Evolutionary conservation across 2,113 vertebrate genomes (phyloP).

Genomic region (Monopterus albus): DNA sequence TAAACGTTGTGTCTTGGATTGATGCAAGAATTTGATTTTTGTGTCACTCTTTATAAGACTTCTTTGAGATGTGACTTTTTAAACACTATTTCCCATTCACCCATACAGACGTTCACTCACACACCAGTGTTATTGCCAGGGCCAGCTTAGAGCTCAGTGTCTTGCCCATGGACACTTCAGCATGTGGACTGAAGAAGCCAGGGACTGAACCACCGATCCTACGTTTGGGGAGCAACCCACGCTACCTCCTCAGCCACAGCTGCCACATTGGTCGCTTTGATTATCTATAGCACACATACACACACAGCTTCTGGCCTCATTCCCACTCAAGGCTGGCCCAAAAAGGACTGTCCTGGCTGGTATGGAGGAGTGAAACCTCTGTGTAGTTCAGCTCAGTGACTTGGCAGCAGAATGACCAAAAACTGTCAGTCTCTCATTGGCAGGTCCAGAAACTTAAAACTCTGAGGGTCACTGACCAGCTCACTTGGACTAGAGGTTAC

Average conservation of each 20-base stretch:
- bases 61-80: conserved; percentile 51
- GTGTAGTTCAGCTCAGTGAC: conserved; percentile 59
- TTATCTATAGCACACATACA: conserved; percentile 20
- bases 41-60: conserved; percentile 8
- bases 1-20: conserved; percentile 12
- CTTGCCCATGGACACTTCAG: no score
- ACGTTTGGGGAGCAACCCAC: no score
- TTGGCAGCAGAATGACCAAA: conserved; percentile 62
- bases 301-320: conserved; percentile 39
- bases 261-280: conserved; percentile 27
- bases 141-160: no score
- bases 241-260: no score
- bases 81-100: no score
- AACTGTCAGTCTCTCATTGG: conserved; percentile 44
- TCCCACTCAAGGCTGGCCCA: conserved; percentile 34
- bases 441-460: conserved; percentile 22
- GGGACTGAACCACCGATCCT: no score
- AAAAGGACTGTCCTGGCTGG: conserved; percentile 49
- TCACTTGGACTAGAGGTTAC: conserved; percentile 31
- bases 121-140: no score
- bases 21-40: conserved; percentile 11
- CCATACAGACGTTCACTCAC: no score
- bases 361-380: conserved; percentile 58
- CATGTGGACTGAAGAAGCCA: no score
- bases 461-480: conserved; percentile 19